A percentile compares a stretch with the other conserved stretches of the same genome.
phyloP scores from a whole-genome alignment of 2,888 invertebrate species.

The Epistrophe grossulariae region DNA sequence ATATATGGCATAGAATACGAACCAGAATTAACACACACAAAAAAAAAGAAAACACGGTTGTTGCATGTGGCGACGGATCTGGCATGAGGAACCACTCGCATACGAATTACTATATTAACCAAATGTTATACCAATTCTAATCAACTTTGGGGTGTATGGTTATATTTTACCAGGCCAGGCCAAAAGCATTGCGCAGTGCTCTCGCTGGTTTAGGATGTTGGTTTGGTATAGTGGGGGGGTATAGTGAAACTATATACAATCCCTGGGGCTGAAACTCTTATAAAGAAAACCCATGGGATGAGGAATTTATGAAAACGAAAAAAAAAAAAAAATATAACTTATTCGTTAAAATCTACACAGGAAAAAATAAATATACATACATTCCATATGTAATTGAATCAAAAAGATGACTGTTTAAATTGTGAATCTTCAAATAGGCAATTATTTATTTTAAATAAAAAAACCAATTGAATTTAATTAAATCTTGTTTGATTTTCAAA shows the following conservation, averaged over 20 bases:
- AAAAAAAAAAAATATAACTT: conserved; percentile 27
- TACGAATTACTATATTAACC: conserved; percentile 81
- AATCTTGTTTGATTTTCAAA: neutral
- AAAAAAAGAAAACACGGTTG: conserved; percentile 42
- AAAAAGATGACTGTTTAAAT: neutral
- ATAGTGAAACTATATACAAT: conserved; percentile 38
- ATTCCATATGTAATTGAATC: neutral
- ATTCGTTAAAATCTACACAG: conserved; percentile 30
- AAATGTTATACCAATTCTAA: conserved; percentile 81
- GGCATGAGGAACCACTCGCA: conserved; percentile 78
- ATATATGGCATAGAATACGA: conserved; percentile 51
- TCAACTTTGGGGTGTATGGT: conserved; percentile 78
- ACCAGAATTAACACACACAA: conserved; percentile 32
- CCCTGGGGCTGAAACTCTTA: conserved; percentile 48
- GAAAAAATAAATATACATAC: neutral
- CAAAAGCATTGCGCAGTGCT: conserved; percentile 1
- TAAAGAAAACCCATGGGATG: conserved; percentile 23
- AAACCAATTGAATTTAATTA: conserved; percentile 20
- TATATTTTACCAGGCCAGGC: conserved; percentile 34
- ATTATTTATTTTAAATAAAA: neutral
- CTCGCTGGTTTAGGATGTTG: neutral
- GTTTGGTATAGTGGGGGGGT: neutral
- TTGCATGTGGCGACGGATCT: conserved; percentile 59
- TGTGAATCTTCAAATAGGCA: neutral
- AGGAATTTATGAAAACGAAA: conserved; percentile 9